Evolutionary conservation across 2,797 vertebrate genomes (phyloP).

Genomic region (Notamacropus eugenii): DNA sequence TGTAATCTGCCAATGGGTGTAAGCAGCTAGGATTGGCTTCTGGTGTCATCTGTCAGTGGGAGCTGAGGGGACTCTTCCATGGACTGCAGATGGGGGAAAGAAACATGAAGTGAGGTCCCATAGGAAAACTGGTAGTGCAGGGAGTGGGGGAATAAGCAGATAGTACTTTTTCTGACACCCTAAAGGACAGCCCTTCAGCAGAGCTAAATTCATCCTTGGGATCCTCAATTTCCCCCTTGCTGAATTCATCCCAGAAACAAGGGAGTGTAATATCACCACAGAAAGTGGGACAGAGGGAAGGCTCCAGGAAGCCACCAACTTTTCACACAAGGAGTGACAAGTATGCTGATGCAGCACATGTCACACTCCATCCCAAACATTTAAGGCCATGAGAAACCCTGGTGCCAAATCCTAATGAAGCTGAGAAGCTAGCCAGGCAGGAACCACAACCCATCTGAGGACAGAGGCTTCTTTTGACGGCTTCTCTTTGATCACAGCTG

Average conservation of each 20-base stretch:
- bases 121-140: neutral
- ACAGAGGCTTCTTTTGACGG: neutral
- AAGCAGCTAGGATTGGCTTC: slow-evolving; percentile 24
- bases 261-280: neutral
- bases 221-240: neutral
- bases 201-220: neutral
- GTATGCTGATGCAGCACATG: neutral
- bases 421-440: neutral
- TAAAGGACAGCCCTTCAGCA: neutral
- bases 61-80: neutral
- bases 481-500: slow-evolving; percentile 10
- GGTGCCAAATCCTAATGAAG: neutral
- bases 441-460: slow-evolving; percentile 16
- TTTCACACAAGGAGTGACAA: neutral
- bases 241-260: neutral
- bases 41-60: slow-evolving; percentile 13
- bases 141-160: neutral
- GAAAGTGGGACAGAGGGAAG: neutral
- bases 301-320: neutral
- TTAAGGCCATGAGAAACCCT: neutral
- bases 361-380: neutral
- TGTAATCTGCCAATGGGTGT: neutral
- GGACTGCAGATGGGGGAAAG: neutral
- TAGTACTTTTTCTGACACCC: neutral
- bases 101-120: neutral